phyloP scores from a whole-genome alignment of 2,797 vertebrate genomes.

The Champsocephalus esox region DNA sequence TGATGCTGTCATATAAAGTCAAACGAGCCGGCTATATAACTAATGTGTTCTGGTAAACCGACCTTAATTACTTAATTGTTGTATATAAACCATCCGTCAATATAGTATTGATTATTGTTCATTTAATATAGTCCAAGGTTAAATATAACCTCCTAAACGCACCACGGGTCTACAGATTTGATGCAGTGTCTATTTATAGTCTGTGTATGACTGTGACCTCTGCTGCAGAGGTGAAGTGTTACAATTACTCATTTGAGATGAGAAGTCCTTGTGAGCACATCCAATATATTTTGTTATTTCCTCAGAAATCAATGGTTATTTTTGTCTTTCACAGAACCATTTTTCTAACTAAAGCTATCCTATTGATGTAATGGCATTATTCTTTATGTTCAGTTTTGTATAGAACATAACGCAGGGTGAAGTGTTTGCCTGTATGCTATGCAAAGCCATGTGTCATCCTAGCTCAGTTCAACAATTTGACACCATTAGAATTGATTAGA shows the following conservation, averaged over 20 bases:
- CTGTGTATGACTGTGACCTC: slow-evolving; percentile 34
- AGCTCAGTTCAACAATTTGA: slow-evolving; percentile 1
- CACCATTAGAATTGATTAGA: background rate
- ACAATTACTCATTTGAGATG: slow-evolving; percentile 14
- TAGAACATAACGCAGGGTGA: background rate
- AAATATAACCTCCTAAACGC: slow-evolving; percentile 4
- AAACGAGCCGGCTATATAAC: slow-evolving; percentile 4
- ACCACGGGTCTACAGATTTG: background rate
- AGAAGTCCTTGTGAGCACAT: slow-evolving; percentile 9
- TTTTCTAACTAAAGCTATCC: slow-evolving; percentile 8
- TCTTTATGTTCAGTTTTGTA: slow-evolving; percentile 12
- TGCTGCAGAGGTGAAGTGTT: background rate
- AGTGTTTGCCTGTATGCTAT: background rate
- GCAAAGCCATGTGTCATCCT: slow-evolving; percentile 10
- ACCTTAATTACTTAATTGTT: background rate
- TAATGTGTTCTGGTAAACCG: slow-evolving; percentile 22
- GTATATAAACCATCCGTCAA: slow-evolving; percentile 16
- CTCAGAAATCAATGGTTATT: slow-evolving; percentile 42
- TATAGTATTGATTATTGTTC: slow-evolving; percentile 21
- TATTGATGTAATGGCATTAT: slow-evolving; percentile 17
- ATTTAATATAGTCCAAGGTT: slow-evolving; percentile 23
- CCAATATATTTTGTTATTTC: slow-evolving; percentile 19
- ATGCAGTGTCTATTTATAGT: background rate
- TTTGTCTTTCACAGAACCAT: slow-evolving; percentile 3
- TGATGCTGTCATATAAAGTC: background rate